phyloP scores from a whole-genome alignment of 2,797 vertebrate genomes.

The Momotus momota region DNA sequence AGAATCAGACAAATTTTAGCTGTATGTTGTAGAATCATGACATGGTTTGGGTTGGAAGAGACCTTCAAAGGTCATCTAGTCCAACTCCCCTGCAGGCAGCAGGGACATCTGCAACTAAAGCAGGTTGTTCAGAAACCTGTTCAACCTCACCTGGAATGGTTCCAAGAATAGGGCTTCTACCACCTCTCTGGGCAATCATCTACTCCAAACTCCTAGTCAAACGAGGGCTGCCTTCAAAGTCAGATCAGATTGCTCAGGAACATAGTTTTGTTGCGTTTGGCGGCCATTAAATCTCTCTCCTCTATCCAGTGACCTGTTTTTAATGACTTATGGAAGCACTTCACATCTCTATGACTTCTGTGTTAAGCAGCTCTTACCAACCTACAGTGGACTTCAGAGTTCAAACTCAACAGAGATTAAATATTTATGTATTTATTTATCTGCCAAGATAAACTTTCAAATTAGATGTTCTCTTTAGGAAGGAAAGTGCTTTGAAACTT shows the following conservation, averaged over 20 bases:
- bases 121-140: background rate
- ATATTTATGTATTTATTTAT: background rate
- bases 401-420: background rate
- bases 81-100: background rate
- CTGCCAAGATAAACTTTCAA: background rate
- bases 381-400: background rate
- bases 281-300: background rate
- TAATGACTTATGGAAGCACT: background rate
- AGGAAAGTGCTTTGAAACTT: background rate
- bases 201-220: background rate
- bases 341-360: background rate
- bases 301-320: background rate
- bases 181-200: background rate
- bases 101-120: background rate
- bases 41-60: background rate
- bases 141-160: background rate
- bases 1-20: background rate
- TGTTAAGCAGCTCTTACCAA: background rate
- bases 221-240: background rate
- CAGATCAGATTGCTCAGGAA: background rate
- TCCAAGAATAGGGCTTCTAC: too few relatives aligned
- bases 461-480: background rate
- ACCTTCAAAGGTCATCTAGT: background rate
- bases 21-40: too few relatives aligned
- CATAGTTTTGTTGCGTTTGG: background rate